phyloP scores from a whole-genome alignment of 2,113 vertebrate species.

The Bathybates hornii region DNA sequence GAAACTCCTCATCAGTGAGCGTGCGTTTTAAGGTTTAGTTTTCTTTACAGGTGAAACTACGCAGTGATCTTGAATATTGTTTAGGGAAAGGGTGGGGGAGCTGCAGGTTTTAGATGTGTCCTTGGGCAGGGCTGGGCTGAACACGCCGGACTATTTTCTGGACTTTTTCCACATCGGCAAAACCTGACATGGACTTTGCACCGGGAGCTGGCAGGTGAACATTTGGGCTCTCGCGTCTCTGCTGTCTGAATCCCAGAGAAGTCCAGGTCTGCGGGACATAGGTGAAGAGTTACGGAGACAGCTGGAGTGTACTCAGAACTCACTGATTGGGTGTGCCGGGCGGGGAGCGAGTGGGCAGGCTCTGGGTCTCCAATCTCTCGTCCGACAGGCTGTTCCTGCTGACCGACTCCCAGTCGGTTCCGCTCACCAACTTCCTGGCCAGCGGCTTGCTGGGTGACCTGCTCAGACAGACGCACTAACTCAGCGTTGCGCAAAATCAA shows the following conservation, averaged over 20 bases:
- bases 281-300: not conserved
- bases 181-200: not conserved
- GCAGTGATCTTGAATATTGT: not conserved
- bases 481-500: not conserved
- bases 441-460: constrained; percentile 97
- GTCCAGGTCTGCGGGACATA: not conserved
- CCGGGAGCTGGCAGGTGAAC: not conserved
- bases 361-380: constrained; percentile 94
- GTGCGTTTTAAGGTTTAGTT: accelerated
- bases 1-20: not conserved
- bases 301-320: constrained; percentile 39
- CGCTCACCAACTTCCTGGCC: constrained; percentile 83
- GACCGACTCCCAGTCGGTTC: constrained; percentile 91
- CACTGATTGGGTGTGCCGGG: constrained; percentile 96
- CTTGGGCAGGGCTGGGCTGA: not conserved
- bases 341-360: constrained; percentile 93
- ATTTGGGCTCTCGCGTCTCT: not conserved
- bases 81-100: not conserved
- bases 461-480: not conserved
- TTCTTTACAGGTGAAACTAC: not conserved
- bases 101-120: not conserved
- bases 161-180: not conserved
- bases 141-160: not conserved
- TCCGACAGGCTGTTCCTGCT: constrained; percentile 94
- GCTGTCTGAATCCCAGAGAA: not conserved